Evolutionary conservation across 1,140 invertebrate genomes (phyloP).

Genomic region (Euwallacea fornicatus): DNA sequence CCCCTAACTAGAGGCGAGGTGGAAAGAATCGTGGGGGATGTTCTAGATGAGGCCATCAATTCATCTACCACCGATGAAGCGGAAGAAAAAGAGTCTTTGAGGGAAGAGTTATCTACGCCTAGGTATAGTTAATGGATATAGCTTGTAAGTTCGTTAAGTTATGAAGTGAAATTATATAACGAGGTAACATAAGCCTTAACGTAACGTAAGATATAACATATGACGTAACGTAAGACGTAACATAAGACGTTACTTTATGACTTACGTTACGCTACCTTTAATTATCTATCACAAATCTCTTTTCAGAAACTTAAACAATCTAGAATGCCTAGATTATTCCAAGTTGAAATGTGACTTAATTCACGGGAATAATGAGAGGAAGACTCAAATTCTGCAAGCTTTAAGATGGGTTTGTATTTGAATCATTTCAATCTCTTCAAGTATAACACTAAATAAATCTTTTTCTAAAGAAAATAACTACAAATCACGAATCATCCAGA

Average conservation of each 20-base stretch:
- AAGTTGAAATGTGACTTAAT: conserved; percentile 29
- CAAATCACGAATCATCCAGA: conserved; percentile 13
- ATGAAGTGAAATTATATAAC: no score
- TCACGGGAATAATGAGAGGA: conserved; percentile 19
- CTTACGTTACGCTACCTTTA: no score
- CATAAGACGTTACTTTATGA: no score
- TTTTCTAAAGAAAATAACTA: conserved; percentile 32
- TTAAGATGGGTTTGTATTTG: conserved; percentile 29
- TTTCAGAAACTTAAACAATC: neutral
- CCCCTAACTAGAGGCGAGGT: conserved; percentile 5
- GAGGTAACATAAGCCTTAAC: no score
- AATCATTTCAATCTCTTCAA: neutral
- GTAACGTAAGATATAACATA: no score
- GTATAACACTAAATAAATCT: neutral
- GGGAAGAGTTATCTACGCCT: no score
- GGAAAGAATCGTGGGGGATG: conserved; percentile 25
- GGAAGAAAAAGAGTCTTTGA: conserved; percentile 14
- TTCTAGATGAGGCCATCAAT: conserved; percentile 11
- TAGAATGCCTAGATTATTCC: conserved; percentile 4
- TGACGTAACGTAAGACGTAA: no score
- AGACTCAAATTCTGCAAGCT: conserved; percentile 29
- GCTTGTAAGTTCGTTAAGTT: neutral
- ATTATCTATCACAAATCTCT: no score
- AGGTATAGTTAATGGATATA: neutral
- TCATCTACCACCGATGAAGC: conserved; percentile 16